Conservation (phyloP, 2,113 vertebrate species). For the Eidolon helvum region DNA sequence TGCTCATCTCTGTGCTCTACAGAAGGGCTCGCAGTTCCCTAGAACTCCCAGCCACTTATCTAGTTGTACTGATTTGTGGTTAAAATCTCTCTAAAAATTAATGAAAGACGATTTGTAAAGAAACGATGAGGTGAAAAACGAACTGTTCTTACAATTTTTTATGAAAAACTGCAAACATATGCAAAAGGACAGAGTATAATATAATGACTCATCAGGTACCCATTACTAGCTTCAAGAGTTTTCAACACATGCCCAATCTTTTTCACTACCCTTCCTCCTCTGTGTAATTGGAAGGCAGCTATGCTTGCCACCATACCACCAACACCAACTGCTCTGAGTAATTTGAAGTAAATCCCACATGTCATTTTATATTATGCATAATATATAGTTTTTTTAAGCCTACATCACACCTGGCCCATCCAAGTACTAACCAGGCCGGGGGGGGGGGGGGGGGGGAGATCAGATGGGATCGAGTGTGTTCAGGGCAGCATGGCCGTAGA, state of each 20-base stretch:
- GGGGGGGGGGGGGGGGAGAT: no score
- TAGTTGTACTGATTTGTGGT: neutral
- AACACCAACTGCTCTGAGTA: neutral
- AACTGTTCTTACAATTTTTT: neutral
- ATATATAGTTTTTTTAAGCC: neutral
- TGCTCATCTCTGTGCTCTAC: neutral
- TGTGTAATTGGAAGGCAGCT: no score
- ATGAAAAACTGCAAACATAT: neutral
- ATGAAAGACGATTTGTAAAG: neutral
- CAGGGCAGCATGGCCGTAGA: no score
- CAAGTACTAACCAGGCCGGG: no score
- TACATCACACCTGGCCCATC: no score
- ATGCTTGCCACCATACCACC: no score
- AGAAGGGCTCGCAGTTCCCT: neutral
- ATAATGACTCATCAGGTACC: neutral
- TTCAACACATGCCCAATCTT: neutral
- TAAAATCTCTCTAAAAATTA: constrained; percentile 17
- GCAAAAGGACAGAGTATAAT: neutral
- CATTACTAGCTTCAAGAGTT: neutral
- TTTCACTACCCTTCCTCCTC: neutral
- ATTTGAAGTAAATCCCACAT: neutral
- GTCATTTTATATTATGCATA: neutral
- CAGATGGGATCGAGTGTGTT: no score
- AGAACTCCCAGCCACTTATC: neutral
- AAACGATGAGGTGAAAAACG: constrained; percentile 6